Base-by-base conservation (phyloP, 2,888 invertebrate genomes). In the Lepidochrysops patricia region DNA sequence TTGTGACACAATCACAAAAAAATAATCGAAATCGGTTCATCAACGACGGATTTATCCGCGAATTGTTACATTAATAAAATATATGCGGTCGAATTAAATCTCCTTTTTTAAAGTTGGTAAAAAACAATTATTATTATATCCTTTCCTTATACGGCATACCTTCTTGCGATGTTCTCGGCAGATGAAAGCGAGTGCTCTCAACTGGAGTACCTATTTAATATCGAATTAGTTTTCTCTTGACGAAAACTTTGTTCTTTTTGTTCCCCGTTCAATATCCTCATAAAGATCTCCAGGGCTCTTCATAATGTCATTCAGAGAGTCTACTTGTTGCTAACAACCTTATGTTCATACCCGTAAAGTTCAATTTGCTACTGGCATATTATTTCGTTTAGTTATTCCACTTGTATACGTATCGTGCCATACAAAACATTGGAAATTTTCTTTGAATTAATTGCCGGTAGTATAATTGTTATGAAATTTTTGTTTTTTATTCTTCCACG, bases 201-300 rank as follows among this genome's bases (percentile, higher is more conserved):
- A 52, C 27, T 52, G 50, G 27, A 52, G 50, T n/a, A 27, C 26
- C 5, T 54, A 54, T 54, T 54, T 32, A 29, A 54, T 54, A 29
- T 29, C 54, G 19, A 54, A 54, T 54, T 54, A 79, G 77, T 77
- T 71, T 71, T 66, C 65, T 70, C 69, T 72, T 84, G 84, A 84
- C 79, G 79, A 84, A 77, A 73, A 72, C 76, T 83, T 84, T 85
- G 84, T 84, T 75, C 75, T 81, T 82, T 80, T 83, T 83, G 80
- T 82, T 81, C 75, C 67, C 69, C 52, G 29, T 52, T 52, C 54
- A 54, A 32, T 54, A 54, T 54, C n/a, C 77, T 73, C 74, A 76
- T 76, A 73, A 79, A 77, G 79, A 79, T 77, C 75, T 76, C 69
- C 71, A 70, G 63, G 65, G 65, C 73, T 72, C 74, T 75, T 79